phyloP scores from a whole-genome alignment of 2,888 invertebrate species.

The Chymomyza fuscimana region DNA sequence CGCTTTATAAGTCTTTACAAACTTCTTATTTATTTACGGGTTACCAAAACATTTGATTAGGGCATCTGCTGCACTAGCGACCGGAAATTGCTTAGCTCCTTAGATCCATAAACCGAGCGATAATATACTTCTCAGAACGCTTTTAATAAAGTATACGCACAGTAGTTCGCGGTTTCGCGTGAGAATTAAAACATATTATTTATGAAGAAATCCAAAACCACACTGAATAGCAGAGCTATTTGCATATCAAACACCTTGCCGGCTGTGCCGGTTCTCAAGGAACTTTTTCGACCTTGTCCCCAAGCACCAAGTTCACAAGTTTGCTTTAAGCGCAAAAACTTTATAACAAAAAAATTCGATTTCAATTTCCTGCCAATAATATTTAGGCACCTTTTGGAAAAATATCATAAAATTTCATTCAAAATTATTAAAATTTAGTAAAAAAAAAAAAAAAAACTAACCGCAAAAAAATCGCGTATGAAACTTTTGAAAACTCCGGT shows the following conservation, averaged over 20 bases:
- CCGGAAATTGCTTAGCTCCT: too few species aligned
- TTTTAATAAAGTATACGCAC: not conserved
- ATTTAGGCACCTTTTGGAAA: conserved; percentile 31
- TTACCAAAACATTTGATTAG: too few species aligned
- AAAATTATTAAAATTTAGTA: not conserved
- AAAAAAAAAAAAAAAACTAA: conserved; percentile 49
- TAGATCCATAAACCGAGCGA: too few species aligned
- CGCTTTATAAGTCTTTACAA: too few species aligned
- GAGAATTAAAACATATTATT: too few species aligned
- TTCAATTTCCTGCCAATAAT: conserved; percentile 18
- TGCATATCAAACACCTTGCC: conserved; percentile 8
- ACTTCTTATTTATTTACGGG: too few species aligned
- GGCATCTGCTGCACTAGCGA: too few species aligned
- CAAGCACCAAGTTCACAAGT: not conserved
- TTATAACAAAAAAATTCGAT: not conserved
- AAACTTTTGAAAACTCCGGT: conserved; percentile 75
- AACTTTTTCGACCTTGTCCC: not conserved
- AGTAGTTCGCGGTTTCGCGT: too few species aligned
- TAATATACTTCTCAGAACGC: too few species aligned
- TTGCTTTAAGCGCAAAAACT: not conserved
- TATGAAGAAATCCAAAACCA: not conserved
- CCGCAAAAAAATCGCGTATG: conserved; percentile 78
- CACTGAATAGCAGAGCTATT: not conserved
- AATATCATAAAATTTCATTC: conserved; percentile 23
- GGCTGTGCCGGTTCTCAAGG: conserved; percentile 49